Base-by-base conservation (phyloP, 1,140 invertebrate species). In the Hylaeus volcanicus region DNA sequence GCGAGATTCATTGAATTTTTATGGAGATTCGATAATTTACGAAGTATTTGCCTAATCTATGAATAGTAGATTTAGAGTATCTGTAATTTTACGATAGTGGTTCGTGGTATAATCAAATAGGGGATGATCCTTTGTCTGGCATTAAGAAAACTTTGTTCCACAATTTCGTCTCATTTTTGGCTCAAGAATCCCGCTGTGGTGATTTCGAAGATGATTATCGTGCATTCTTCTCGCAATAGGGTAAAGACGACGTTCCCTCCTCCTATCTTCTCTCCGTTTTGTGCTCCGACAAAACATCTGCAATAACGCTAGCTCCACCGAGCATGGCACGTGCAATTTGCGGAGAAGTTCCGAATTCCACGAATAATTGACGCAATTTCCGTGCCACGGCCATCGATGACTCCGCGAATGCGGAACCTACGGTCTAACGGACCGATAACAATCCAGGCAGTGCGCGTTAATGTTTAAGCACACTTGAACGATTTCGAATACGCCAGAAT, bases 311-410 rank as follows among this genome's bases (percentile, higher is more conserved):
- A 51, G 72, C 74, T 70, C 56, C 53, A 58, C 39, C 63, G 53
- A 68, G 60, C 48, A 58, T 69, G 78, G 81, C 77, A 75, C 79
- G 79, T 65, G 85, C 79, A 82, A 86, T 86, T 86, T 83, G 84
- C 80, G 79, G 68, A 43, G 39, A 51, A 60, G 61, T 12, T 71
- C 82, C 79, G 71, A 74, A 80, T 76, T 86, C 81, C 79, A 73
- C 85, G 81, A 86, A 86, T 86, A 86, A 86, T 86, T 86, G 79
- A 86, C 80, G 85, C 84, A 86, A 86, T 86, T 86, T 86, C 84
- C 75, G 51, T 55, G 80, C 76, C 74, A 53, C 73, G 56, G 69
- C 82, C 83, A 63, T 78, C 83, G 81, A 86, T 85, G 78, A 82
- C 78, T 79, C 71, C 53, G 68, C 71, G 84, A 85, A 85, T 86